Base-by-base conservation (phyloP, 2,888 invertebrate species). In the Oligia strigilis region DNA sequence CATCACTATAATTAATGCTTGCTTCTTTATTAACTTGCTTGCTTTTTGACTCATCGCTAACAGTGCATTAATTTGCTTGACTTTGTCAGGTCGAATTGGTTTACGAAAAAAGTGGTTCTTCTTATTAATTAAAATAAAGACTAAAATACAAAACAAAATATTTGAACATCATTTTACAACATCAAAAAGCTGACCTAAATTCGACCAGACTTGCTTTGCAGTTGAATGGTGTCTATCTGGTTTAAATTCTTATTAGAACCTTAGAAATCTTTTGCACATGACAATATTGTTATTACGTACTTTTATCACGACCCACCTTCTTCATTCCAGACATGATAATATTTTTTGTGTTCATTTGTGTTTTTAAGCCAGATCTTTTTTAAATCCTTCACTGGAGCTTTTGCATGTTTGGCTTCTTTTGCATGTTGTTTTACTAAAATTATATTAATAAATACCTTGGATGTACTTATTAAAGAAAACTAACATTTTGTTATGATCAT, bases 21-120 rank as follows among this genome's bases (percentile, higher is more conserved):
- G 62, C 77, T 77, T 78, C 74, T 82, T 82, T 36, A 58, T 66
- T 77, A 66, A 66, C 13, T 77, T 66, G 84, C 78, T 80, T 83
- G 66, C 40, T 43, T 78, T 78, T 62, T 8, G 60, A 65, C 8
- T 77, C 9, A 23, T 83, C 65, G 73, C 69, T 75, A 52, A 69
- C 23, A 29, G 17, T 40, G 13, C 6, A 66, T 46, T 40, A 43
- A 29, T 71, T 71, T 76, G 70, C 66, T 72, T 81, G 19, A 66
- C 52, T 40, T 49, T 23, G 67, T 72, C 40, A 73, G 77, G 23
- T 77, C 69, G 65, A 81, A 78, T 75, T 77, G 17, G 73, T 36
- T 75, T n/a, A 13, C n/a, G 9, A 62, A 23, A 60, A n/a, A 17
- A 46, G 46, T n/a, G 19, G 8, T 36, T 0, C 29, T 23, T 36